Conservation (phyloP, 2,797 vertebrate genomes). For the Sternarchorhynchus goeldii region DNA sequence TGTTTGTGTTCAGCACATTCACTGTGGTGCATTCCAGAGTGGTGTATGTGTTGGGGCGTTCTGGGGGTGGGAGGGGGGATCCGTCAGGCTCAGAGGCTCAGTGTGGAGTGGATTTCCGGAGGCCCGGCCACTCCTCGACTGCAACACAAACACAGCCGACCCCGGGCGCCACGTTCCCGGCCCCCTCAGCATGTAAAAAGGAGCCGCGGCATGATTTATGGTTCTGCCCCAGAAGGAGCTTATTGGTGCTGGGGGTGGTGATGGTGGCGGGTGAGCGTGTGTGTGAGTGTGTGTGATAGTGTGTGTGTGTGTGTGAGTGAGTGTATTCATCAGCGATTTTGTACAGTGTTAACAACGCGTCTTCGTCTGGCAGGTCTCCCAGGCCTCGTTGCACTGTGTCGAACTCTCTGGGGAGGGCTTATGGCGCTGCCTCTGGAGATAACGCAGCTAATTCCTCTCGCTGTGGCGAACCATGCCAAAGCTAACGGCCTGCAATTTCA, state of each 20-base stretch:
- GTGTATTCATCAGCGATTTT: slow-evolving; percentile 40
- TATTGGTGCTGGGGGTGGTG: neutral
- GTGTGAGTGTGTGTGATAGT: neutral
- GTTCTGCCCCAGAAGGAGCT: slow-evolving; percentile 2
- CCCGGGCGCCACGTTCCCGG: slow-evolving; percentile 28
- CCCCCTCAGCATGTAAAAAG: neutral
- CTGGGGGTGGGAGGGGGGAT: slow-evolving; percentile 39
- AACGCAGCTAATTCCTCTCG: slow-evolving; percentile 1
- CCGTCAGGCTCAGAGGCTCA: slow-evolving; percentile 44
- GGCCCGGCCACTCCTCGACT: slow-evolving; percentile 39
- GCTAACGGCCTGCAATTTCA: neutral
- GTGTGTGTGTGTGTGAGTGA: neutral
- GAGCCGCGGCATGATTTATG: slow-evolving; percentile 31
- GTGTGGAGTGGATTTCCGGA: slow-evolving; percentile 55
- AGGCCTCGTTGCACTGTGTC: neutral
- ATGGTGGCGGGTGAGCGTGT: too few relatives aligned
- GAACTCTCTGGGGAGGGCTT: slow-evolving; percentile 14
- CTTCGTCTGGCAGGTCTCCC: slow-evolving; percentile 26
- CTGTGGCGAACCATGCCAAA: neutral
- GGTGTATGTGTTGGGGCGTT: slow-evolving; percentile 24
- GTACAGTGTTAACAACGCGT: slow-evolving; percentile 23
- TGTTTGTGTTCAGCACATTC: slow-evolving; percentile 39
- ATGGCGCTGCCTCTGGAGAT: neutral
- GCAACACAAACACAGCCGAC: slow-evolving; percentile 51
- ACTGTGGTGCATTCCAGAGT: slow-evolving; percentile 47